These are phyloP conservation scores for Cynopterus sphinx DNA, from an alignment of 2,797 vertebrate species.

Conservation along the genomic window DNA sequence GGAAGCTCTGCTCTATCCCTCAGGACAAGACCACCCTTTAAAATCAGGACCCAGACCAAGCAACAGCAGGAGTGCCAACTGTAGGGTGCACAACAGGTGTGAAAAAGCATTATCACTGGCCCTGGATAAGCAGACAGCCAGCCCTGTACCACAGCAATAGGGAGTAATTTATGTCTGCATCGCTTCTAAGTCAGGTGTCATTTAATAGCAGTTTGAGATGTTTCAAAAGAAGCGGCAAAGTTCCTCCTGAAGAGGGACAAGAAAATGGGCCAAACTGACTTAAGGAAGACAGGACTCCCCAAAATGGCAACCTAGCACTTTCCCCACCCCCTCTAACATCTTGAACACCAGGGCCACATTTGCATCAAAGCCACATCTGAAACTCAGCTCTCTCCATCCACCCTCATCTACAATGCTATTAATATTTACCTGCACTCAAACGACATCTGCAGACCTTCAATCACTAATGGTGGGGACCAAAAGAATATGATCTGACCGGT, in stretches of 20 bases:
- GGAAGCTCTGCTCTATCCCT: background rate
- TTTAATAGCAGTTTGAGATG: background rate
- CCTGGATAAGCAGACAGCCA: background rate
- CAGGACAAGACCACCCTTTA: background rate
- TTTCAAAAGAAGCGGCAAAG: background rate
- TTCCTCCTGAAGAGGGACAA: background rate
- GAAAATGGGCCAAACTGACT: too few relatives aligned
- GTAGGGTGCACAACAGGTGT: background rate
- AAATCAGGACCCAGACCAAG: background rate
- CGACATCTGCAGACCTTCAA: background rate
- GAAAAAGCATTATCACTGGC: background rate
- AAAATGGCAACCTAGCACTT: background rate
- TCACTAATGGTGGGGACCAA: background rate
- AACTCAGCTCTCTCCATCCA: background rate
- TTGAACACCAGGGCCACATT: background rate
- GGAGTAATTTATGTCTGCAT: background rate
- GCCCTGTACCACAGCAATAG: background rate
- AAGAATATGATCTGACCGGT: background rate
- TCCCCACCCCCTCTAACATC: background rate
- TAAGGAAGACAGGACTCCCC: background rate
- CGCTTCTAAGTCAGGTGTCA: background rate
- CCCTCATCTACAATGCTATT: background rate
- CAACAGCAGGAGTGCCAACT: background rate
- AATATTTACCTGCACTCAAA: constrained; percentile 5
- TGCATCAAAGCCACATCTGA: constrained; percentile 16